Conservation (phyloP, 2,797 vertebrate species). For the Rhinophrynus dorsalis region DNA sequence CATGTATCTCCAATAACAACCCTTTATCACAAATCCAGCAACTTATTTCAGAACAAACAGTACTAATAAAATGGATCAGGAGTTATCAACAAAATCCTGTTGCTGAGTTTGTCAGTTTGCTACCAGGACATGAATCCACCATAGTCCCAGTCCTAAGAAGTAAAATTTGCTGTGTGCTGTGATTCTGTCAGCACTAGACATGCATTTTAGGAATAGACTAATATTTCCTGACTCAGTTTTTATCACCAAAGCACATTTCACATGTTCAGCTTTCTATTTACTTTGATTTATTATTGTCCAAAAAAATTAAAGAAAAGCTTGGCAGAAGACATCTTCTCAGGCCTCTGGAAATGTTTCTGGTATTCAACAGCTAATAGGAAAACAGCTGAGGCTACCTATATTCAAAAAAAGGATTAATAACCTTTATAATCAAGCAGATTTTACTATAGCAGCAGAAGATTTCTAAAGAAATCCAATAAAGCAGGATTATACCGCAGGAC, state of each 20-base stretch:
- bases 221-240: too few species aligned
- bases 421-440: conserved; percentile 40
- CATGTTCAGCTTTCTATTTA: neutral
- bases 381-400: conserved; percentile 25
- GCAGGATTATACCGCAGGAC: conserved; percentile 38
- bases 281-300: neutral
- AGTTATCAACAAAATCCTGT: too few species aligned
- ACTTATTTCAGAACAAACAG: too few species aligned
- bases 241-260: conserved; percentile 12
- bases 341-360: conserved; percentile 6
- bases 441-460: conserved; percentile 38
- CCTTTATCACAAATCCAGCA: too few species aligned
- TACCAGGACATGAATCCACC: too few species aligned
- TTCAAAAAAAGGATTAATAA: conserved; percentile 23
- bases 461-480: conserved; percentile 43
- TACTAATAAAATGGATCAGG: too few species aligned
- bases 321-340: neutral
- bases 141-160: too few species aligned
- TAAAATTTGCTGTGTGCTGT: too few species aligned
- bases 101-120: too few species aligned
- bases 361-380: conserved; percentile 9
- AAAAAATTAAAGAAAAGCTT: neutral
- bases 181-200: too few species aligned
- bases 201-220: too few species aligned
- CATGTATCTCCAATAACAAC: too few species aligned